Conservation (phyloP, 2,113 vertebrate genomes). For the Crotalus tigris region DNA sequence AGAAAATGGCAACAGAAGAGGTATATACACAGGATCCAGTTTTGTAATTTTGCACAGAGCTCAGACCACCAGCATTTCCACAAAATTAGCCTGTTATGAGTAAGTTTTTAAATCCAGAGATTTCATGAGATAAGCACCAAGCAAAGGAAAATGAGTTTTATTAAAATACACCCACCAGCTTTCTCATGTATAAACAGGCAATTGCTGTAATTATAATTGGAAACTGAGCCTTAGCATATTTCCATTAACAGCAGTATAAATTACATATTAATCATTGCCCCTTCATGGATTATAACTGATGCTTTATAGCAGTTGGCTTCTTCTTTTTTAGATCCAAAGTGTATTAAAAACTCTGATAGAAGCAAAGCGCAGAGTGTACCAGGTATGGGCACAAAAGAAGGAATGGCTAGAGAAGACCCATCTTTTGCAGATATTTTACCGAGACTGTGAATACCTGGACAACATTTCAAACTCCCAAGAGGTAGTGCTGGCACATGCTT, state of each 20-base stretch:
- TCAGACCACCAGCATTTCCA: not conserved
- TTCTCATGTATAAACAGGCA: not conserved
- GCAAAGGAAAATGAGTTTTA: not conserved
- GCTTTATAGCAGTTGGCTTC: not conserved
- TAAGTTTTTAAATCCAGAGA: not conserved
- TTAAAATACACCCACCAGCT: not conserved
- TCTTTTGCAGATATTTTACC: constrained; percentile 81
- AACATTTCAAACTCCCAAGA: constrained; percentile 79
- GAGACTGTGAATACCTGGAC: constrained; percentile 74
- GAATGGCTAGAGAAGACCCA: constrained; percentile 71
- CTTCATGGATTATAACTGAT: not conserved
- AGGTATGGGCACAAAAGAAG: constrained; percentile 77
- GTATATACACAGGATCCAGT: constrained; percentile 54
- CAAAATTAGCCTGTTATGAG: not conserved
- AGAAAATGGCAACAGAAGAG: constrained; percentile 63
- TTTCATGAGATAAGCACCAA: not conserved
- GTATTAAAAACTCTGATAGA: constrained; percentile 69
- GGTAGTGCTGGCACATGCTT: constrained; percentile 56
- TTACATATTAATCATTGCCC: not conserved
- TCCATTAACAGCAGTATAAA: not conserved
- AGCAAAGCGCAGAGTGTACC: constrained; percentile 68
- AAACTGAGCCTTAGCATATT: not conserved
- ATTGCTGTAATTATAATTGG: not conserved
- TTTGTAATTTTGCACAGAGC: not conserved
- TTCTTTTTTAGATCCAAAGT: constrained; percentile 67